These are phyloP conservation scores for Pangasianodon gigas DNA, from an alignment of 2,113 vertebrate genomes.

Conservation along the genomic window DNA sequence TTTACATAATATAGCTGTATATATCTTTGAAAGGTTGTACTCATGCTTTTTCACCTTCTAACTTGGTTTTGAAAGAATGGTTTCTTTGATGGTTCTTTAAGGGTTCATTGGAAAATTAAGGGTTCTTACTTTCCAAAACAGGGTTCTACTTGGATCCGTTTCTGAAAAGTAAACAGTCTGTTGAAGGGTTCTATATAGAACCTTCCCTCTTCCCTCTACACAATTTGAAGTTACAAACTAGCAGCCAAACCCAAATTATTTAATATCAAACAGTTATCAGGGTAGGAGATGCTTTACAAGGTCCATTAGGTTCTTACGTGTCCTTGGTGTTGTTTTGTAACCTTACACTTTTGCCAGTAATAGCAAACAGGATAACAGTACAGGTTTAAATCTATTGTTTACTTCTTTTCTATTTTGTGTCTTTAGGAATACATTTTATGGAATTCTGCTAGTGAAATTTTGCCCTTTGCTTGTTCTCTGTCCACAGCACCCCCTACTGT, in stretches of 20 bases:
- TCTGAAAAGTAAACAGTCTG: background rate
- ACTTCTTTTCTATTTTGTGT: background rate
- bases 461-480: constrained; percentile 10
- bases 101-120: too few species aligned
- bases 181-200: background rate
- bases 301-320: background rate
- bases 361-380: background rate
- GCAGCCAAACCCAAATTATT: background rate
- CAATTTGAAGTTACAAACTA: background rate
- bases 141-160: background rate
- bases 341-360: background rate
- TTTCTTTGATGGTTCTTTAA: background rate
- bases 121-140: background rate
- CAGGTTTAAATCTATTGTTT: background rate
- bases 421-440: background rate
- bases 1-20: background rate
- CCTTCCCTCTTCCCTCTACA: background rate
- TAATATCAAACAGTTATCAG: background rate
- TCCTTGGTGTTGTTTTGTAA: background rate
- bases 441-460: background rate
- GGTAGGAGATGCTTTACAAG: too few species aligned
- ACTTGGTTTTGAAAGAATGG: background rate
- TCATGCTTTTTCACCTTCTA: background rate
- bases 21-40: background rate
- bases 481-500: constrained; percentile 88